Conservation (phyloP, 2,797 vertebrate genomes). For the Micromesistius poutassou region DNA sequence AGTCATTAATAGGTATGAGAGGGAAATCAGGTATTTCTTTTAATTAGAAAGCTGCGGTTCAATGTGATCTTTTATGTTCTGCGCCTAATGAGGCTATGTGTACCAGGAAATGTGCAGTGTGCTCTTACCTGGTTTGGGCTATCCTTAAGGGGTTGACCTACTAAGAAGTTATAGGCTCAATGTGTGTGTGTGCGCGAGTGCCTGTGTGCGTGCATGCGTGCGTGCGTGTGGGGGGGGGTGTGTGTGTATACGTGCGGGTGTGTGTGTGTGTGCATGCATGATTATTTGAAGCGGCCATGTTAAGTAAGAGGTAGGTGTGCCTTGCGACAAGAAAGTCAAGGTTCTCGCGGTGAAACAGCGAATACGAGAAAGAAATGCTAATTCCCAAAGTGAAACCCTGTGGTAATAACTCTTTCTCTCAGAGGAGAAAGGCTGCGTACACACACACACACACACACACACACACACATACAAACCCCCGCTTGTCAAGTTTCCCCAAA, state of each 20-base stretch:
- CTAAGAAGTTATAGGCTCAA: constrained; percentile 60
- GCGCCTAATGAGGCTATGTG: constrained; percentile 66
- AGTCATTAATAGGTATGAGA: constrained; percentile 73
- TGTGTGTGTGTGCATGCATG: background rate
- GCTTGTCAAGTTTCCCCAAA: background rate
- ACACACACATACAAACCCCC: background rate
- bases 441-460: constrained; percentile 10
- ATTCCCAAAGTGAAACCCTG: constrained; percentile 43
- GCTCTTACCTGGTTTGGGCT: constrained; percentile 68
- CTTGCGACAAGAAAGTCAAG: constrained; percentile 47
- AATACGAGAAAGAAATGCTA: constrained; percentile 54
- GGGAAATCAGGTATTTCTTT: constrained; percentile 69
- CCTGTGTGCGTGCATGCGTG: background rate
- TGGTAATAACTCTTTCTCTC: constrained; percentile 59
- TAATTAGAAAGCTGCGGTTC: constrained; percentile 67
- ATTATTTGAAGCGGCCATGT: constrained; percentile 24
- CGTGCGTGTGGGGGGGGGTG: background rate
- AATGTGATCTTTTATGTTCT: constrained; percentile 70
- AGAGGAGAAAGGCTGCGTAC: constrained; percentile 38
- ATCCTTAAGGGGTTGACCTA: constrained; percentile 70
- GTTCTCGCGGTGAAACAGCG: constrained; percentile 47
- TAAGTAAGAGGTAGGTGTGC: constrained; percentile 34
- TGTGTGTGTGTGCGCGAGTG: background rate
- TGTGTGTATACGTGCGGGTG: background rate
- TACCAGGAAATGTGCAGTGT: constrained; percentile 61